Evolutionary conservation across 2,888 invertebrate genomes (phyloP).

Genomic region (Oxystoma pomonae): DNA sequence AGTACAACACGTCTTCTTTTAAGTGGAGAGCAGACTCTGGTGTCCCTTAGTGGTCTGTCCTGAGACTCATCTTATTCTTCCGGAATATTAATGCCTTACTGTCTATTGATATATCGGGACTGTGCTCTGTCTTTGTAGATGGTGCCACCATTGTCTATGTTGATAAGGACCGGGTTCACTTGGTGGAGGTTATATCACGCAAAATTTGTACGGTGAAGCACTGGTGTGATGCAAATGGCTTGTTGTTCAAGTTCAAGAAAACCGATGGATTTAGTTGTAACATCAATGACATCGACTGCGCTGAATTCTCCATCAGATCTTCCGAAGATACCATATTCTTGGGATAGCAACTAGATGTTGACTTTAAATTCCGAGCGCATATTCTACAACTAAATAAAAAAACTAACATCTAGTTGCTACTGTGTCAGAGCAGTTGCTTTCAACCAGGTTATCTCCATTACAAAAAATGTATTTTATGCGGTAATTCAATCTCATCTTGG

Average conservation of each 20-base stretch:
- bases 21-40: too few relatives aligned
- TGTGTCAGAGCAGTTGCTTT: not conserved
- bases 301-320: not conserved
- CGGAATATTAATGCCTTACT: too few relatives aligned
- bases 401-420: not conserved
- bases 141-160: too few relatives aligned
- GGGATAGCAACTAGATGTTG: not conserved
- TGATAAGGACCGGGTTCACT: too few relatives aligned
- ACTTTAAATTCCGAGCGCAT: not conserved
- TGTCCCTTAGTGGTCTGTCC: too few relatives aligned
- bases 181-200: too few relatives aligned
- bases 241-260: not conserved
- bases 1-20: too few relatives aligned
- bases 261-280: too few relatives aligned
- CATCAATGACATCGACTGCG: not conserved
- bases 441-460: not conserved
- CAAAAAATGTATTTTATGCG: not conserved
- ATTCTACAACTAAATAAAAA: not conserved
- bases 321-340: not conserved
- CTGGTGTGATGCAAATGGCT: not conserved
- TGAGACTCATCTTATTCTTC: too few relatives aligned
- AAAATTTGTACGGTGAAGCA: too few relatives aligned
- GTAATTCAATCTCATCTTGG: not conserved
- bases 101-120: too few relatives aligned
- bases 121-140: too few relatives aligned